Base-by-base conservation (phyloP, 1,140 invertebrate species). In the Aporrectodea caliginosa region DNA sequence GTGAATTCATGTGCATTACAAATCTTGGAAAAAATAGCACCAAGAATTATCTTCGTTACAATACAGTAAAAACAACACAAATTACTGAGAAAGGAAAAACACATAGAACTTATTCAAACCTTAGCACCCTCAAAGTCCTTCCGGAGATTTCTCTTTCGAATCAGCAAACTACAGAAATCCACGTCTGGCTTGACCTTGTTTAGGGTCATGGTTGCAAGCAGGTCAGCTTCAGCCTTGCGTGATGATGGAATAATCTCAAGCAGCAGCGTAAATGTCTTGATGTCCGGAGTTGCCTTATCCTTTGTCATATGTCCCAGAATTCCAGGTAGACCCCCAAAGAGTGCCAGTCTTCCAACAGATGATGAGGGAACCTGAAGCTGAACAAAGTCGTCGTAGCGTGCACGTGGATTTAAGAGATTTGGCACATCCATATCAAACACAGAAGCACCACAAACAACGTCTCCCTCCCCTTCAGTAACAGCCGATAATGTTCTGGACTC, bases 111-210 rank as follows among this genome's bases (percentile, higher is more conserved):
- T 80, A 83, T 78, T 89, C 88, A 89, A 90, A 93, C 93, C 88
- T 91, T 90, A 32, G 92, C 93, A 84, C 86, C 88, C 76, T 90
- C 87, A 85, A 92, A 92, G 84, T 94, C 91, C 75, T 87, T 87
- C 82, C 93, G 88, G 79, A 91, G 87, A 84, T 91, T 92, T 77
- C 93, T 90, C 84, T 92, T 94, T 84, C 93, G 94, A 73, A 97
- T 95, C 22, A 97, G 87, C 85, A 93, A 91, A 87, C 97, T 98
- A 83, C 91, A 95, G 85, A 96, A 95, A 84, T 92, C 91, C 58
- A 93, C 91, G 88, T 97, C 94, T 0, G 92, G 87, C 82, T 90
- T 90, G 0, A 95, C 84, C 16, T 90, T 87, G 43, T 89, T 86
- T 75, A 88, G 84, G 75, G 91, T 90, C 84, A 95, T 91, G 31